Conservation (phyloP, 2,888 invertebrate genomes). For the Herminia tarsipennalis region DNA sequence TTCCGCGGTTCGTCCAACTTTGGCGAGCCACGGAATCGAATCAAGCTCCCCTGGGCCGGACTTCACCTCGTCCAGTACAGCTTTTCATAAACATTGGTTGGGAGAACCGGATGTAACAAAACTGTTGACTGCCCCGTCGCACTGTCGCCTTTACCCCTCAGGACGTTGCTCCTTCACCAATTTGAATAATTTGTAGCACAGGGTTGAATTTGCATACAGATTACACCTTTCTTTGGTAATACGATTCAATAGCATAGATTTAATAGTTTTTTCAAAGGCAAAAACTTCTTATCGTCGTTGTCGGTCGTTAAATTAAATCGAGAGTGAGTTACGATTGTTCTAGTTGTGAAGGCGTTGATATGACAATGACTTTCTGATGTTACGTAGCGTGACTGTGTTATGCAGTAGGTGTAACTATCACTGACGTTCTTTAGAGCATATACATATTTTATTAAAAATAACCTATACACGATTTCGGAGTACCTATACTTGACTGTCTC, state of each 20-base stretch:
- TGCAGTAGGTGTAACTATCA: too few species aligned
- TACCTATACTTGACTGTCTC: too few species aligned
- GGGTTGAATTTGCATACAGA: constrained; percentile 7
- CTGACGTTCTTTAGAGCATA: too few species aligned
- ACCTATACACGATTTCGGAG: too few species aligned
- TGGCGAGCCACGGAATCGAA: background rate
- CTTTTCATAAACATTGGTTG: constrained; percentile 11
- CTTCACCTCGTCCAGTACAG: constrained; percentile 5
- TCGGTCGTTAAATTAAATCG: constrained; percentile 8
- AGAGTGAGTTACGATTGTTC: background rate
- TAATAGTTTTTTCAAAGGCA: background rate
- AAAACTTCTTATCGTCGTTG: background rate
- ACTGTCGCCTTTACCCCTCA: constrained; percentile 2
- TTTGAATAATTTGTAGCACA: constrained; percentile 1
- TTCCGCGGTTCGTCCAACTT: too few species aligned
- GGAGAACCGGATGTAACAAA: constrained; percentile 10
- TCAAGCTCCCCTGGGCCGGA: background rate
- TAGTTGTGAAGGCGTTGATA: background rate
- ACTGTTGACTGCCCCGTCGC: constrained; percentile 24
- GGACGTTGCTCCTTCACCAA: background rate
- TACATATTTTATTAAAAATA: too few species aligned
- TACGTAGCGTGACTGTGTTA: too few species aligned
- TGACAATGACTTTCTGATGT: background rate
- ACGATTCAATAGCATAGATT: constrained; percentile 3
- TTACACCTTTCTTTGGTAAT: constrained; percentile 4